Percentiles rank a stretch among this genome's conserved stretches.
These are phyloP conservation scores for Heliangelus exortis DNA, from an alignment of 2,797 vertebrate species.

Conservation along the genomic window DNA sequence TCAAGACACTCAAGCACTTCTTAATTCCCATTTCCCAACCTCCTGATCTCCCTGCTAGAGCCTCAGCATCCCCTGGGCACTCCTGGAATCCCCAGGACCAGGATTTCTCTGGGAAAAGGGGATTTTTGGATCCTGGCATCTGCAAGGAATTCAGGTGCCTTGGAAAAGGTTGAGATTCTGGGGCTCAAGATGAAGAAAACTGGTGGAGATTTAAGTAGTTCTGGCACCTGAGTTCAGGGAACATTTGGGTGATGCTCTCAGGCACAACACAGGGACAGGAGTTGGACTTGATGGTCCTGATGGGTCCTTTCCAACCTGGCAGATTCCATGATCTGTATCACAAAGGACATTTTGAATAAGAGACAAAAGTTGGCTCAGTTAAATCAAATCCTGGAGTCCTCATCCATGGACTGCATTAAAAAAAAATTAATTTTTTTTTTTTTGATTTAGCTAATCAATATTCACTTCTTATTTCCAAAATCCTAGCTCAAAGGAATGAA, in stretches of 20 bases:
- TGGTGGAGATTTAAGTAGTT: background rate
- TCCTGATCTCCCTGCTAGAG: background rate
- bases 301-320: too few relatives aligned
- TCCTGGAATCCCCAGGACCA: accelerated
- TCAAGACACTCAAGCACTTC: background rate
- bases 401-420: background rate
- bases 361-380: background rate
- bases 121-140: background rate
- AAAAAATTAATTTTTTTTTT: background rate
- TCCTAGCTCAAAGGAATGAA: background rate
- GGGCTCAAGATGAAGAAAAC: background rate
- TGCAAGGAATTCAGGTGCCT: background rate
- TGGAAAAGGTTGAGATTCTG: background rate
- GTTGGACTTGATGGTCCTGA: too few relatives aligned
- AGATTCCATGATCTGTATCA: background rate
- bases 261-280: too few relatives aligned
- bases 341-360: background rate
- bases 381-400: background rate
- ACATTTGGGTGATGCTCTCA: too few relatives aligned
- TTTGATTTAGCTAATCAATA: background rate
- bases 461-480: background rate
- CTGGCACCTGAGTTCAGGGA: too few relatives aligned
- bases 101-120: background rate
- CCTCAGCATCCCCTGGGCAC: background rate
- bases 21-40: background rate